Base-by-base conservation (phyloP, 2,113 vertebrate genomes). In the Nycticorax nycticorax region DNA sequence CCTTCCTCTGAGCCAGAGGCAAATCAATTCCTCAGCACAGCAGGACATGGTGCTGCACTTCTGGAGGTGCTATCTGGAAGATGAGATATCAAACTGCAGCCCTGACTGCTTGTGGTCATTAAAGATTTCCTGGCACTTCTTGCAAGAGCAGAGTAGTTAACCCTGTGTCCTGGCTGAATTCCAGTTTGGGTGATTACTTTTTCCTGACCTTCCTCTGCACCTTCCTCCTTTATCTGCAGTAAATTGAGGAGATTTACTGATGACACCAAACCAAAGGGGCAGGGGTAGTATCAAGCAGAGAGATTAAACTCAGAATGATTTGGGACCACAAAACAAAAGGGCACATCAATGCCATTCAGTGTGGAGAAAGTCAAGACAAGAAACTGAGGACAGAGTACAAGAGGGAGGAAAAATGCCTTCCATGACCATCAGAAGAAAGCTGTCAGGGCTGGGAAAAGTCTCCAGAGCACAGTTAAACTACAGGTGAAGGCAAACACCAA, bases 181-280 rank as follows among this genome's bases (percentile, higher is more conserved):
- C 94, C 94, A 97, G 82, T 37, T 77, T 30, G 56, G 63, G 45
- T 93, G 94, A 97, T 95, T 95, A 94, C 48, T 84, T 93, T 95
- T 88, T 85, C 63, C 89, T 91, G 89, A 96, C 93, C 85, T 91
- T 68, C 71, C 52, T 88, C 73, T 91, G 56, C 73, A 89, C 81
- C 59, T 75, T 84, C 62, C 41, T 93, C 78, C 86, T 96, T 95
- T 75, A 85, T 74, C 73, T 72, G 87, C 55, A 83, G 94, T 92
- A 95, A 97, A 96, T 82, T 83, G 77, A 91, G 43, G 47, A 94
- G 92, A 96, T 96, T 96, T 96, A 96, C 52, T 64, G 81, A 69
- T 55, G 71, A 69, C 41, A 84, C 37, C 73, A 88, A 92, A 92
- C 39, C 45, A 72, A 79, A 92, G 62, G 53, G 71, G 77, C 72